Percentiles rank a stretch among this genome's conserved stretches.
These are phyloP conservation scores for Callimorpha dominula DNA, from an alignment of 2,888 invertebrate species.

Conservation along the genomic window DNA sequence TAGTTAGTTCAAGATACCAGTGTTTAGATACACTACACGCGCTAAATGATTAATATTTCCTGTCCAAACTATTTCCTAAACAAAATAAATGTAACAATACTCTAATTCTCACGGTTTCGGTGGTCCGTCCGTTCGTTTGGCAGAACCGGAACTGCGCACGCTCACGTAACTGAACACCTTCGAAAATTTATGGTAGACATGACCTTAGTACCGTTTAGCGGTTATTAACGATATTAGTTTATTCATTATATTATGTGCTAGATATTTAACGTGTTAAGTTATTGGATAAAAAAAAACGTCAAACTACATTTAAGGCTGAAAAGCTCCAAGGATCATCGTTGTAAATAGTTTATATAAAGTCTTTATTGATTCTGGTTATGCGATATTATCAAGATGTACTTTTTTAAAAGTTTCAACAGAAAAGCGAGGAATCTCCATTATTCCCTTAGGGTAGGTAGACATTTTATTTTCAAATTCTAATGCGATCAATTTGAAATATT, in stretches of 20 bases:
- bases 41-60: background rate
- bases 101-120: slow-evolving; percentile 58
- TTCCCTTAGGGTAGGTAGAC: no score
- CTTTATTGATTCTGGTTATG: no score
- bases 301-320: no score
- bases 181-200: slow-evolving; percentile 53
- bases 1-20: no score
- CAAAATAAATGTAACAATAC: slow-evolving; percentile 14
- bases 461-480: no score
- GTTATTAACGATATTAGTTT: slow-evolving; percentile 23
- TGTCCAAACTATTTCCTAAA: background rate
- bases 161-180: slow-evolving; percentile 58
- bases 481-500: no score
- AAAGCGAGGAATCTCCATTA: no score
- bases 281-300: background rate
- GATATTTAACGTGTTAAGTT: background rate
- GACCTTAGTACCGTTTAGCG: slow-evolving; percentile 41
- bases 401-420: no score
- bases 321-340: no score
- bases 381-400: no score
- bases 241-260: background rate
- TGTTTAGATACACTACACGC: no score
- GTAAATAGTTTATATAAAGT: no score
- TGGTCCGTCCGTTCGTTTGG: slow-evolving; percentile 46
- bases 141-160: slow-evolving; percentile 42